Percentiles rank a stretch among this genome's conserved stretches.
Conservation (phyloP, 92 coral and sea anemone genomes). For the Chrysogorgia sp. region DNA sequence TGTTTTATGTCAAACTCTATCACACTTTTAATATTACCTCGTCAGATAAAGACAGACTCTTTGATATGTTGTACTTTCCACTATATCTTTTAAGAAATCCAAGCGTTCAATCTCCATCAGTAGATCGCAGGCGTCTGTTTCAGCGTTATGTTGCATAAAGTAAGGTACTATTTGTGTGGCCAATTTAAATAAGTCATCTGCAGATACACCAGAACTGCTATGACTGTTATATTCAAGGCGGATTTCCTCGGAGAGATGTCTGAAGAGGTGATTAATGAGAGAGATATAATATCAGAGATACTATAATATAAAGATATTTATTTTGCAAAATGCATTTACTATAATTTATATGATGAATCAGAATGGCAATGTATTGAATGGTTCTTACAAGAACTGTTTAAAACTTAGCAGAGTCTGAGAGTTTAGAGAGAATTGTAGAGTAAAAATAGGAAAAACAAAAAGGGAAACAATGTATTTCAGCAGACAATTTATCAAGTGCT, state of each 20-base stretch:
- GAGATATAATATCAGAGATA: background rate
- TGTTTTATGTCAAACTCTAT: background rate
- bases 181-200: conserved; percentile 72
- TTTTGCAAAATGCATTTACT: no score
- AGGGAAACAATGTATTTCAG: no score
- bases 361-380: no score
- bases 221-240: conserved; percentile 81
- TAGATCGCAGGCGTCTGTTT: conserved; percentile 95
- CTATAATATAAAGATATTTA: no score
- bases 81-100: conserved; percentile 70
- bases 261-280: conserved; percentile 3
- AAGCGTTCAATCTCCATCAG: conserved; percentile 93
- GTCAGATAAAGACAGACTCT: conserved; percentile 93
- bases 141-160: conserved; percentile 95
- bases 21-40: conserved; percentile 60
- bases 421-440: no score
- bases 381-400: no score
- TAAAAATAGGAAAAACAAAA: no score
- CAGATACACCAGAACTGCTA: conserved; percentile 58
- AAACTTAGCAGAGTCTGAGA: no score
- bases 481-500: no score
- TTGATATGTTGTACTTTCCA: conserved; percentile 84
- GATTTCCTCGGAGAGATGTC: conserved; percentile 94
- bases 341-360: no score
- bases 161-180: conserved; percentile 86